A percentile compares a stretch with the other conserved stretches of the same genome.
Evolutionary conservation across 2,113 vertebrate genomes (phyloP).

Genomic region (Callaeas wilsoni): DNA sequence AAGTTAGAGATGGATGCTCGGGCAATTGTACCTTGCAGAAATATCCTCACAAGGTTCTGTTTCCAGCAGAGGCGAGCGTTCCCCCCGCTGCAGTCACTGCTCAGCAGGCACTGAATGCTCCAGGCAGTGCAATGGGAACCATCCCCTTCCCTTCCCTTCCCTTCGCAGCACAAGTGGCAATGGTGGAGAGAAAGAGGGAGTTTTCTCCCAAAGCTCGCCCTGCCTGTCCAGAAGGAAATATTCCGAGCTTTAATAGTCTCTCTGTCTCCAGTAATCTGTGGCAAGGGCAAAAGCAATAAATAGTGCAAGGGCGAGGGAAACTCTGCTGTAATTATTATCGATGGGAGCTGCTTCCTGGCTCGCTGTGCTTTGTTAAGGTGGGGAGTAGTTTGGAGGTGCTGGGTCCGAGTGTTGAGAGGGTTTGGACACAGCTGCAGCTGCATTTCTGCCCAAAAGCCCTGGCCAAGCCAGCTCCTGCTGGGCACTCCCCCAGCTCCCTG

Average conservation of each 20-base stretch:
- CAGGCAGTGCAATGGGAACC: background rate
- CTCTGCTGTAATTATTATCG: background rate
- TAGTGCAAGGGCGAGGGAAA: background rate
- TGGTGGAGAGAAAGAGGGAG: background rate
- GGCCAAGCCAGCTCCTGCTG: background rate
- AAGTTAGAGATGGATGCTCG: background rate
- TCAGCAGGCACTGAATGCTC: background rate
- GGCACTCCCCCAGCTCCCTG: background rate
- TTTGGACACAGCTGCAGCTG: background rate
- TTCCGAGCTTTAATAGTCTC: background rate
- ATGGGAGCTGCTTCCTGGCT: background rate
- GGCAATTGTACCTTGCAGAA: background rate
- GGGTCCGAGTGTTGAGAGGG: background rate
- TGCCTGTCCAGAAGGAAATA: background rate
- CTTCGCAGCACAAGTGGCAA: background rate
- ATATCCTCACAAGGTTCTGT: background rate
- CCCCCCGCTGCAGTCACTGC: background rate
- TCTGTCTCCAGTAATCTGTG: background rate
- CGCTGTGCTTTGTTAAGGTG: background rate
- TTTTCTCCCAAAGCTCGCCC: background rate
- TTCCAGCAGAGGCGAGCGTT: background rate
- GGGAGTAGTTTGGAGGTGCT: background rate
- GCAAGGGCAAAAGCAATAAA: slow-evolving; percentile 21
- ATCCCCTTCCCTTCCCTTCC: background rate
- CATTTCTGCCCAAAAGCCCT: background rate